Evolutionary conservation across 2,113 vertebrate species (phyloP).

Genomic region (Bos indicus): DNA sequence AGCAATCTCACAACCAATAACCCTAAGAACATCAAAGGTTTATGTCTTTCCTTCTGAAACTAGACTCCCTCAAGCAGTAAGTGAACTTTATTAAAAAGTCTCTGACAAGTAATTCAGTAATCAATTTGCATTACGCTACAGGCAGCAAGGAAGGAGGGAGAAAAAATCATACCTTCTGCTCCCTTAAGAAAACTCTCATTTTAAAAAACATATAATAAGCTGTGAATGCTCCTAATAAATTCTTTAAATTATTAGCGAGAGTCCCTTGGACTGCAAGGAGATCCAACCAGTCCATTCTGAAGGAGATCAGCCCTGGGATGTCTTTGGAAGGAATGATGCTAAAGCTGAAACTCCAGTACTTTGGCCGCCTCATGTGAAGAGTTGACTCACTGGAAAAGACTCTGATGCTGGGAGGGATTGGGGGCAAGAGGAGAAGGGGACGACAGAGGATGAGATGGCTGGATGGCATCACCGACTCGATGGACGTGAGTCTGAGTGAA

Average conservation of each 20-base stretch:
- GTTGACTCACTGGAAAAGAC: too few relatives aligned
- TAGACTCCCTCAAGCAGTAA: neutral
- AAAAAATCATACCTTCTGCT: neutral
- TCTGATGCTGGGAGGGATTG: too few relatives aligned
- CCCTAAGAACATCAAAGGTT: neutral
- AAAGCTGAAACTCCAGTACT: too few relatives aligned
- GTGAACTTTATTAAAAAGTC: constrained; percentile 48
- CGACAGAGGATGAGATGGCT: too few relatives aligned
- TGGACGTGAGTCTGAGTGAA: too few relatives aligned
- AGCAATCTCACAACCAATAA: constrained; percentile 1
- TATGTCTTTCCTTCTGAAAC: neutral
- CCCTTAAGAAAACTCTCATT: neutral
- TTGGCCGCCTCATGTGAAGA: too few relatives aligned
- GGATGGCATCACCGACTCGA: too few relatives aligned
- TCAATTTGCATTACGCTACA: constrained; percentile 32
- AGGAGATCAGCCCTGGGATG: too few relatives aligned
- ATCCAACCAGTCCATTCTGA: too few relatives aligned
- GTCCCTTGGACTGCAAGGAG: too few relatives aligned
- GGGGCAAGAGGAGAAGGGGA: too few relatives aligned
- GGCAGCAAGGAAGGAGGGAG: neutral
- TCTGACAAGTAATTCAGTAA: constrained; percentile 4
- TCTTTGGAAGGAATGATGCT: too few relatives aligned
- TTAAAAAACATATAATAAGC: neutral
- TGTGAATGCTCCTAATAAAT: neutral
- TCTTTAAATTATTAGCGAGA: neutral